These are phyloP conservation scores for Drosophila bocqueti DNA, from an alignment of 1,140 invertebrate genomes.

Conservation along the genomic window DNA sequence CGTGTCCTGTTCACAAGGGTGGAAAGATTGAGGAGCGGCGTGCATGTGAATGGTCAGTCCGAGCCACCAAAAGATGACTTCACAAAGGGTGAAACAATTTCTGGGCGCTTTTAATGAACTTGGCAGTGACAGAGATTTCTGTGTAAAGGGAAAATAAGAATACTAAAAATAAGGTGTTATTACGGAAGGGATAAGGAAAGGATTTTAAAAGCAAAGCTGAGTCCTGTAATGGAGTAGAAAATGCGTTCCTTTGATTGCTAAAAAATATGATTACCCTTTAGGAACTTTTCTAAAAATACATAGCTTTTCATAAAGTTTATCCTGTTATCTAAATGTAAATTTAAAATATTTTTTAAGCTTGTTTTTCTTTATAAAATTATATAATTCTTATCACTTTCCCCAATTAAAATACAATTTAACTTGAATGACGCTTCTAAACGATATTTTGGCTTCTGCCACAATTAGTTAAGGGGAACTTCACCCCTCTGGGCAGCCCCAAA, in stretches of 20 bases:
- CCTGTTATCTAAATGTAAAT: background rate
- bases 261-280: no score
- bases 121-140: conserved; percentile 1
- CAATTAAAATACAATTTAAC: conserved; percentile 19
- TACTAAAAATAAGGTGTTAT: conserved; percentile 6
- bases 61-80: conserved; percentile 21
- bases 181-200: background rate
- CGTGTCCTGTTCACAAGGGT: conserved; percentile 26
- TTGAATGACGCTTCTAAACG: conserved; percentile 12
- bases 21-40: conserved; percentile 40
- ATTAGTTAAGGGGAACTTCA: conserved; percentile 29
- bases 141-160: background rate
- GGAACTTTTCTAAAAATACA: background rate
- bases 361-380: no score
- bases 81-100: conserved; percentile 28
- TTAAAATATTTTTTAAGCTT: background rate
- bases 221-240: background rate
- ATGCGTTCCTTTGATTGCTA: background rate
- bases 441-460: conserved; percentile 38
- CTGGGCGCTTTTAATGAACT: conserved; percentile 31
- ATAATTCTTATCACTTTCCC: background rate
- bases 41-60: conserved; percentile 52
- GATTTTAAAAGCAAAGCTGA: background rate
- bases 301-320: background rate
- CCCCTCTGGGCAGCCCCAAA: conserved; percentile 27